Percentiles rank a stretch among this genome's conserved stretches.
Evolutionary conservation across 2,113 vertebrate species (phyloP).

Genomic region (Electrona antarctica): DNA sequence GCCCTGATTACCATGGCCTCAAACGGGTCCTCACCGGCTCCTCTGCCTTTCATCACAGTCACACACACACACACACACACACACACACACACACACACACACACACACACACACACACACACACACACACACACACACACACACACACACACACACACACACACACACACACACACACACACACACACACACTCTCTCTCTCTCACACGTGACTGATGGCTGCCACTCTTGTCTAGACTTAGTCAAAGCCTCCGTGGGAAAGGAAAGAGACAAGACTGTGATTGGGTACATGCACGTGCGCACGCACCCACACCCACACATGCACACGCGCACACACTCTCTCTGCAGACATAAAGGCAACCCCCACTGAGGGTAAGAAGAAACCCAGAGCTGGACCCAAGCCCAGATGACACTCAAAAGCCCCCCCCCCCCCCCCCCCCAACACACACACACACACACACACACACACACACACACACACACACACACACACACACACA

Average conservation of each 20-base stretch:
- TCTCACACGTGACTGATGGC: constrained; percentile 80
- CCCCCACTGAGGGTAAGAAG: constrained; percentile 71
- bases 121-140: constrained; percentile 52
- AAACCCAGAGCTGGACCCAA: constrained; percentile 76
- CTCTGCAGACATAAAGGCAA: constrained; percentile 66
- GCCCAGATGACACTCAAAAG: constrained; percentile 80
- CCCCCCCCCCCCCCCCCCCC: constrained; percentile 26
- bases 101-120: constrained; percentile 46
- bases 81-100: constrained; percentile 48
- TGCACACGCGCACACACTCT: constrained; percentile 27
- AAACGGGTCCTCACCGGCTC: constrained; percentile 76
- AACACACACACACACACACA: constrained; percentile 18
- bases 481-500: background rate
- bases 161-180: constrained; percentile 55
- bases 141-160: constrained; percentile 46
- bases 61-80: constrained; percentile 56
- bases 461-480: constrained; percentile 17
- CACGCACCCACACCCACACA: constrained; percentile 20
- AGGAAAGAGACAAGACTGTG: constrained; percentile 42
- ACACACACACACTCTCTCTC: constrained; percentile 26
- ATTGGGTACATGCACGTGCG: constrained; percentile 16
- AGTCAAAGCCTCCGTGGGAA: constrained; percentile 71
- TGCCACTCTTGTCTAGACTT: constrained; percentile 80
- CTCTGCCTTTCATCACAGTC: constrained; percentile 92
- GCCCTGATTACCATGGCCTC: constrained; percentile 94